Percentiles rank a stretch among this genome's conserved stretches.
Evolutionary conservation across 2,113 vertebrate genomes (phyloP).

Genomic region (Quiscalus mexicanus): DNA sequence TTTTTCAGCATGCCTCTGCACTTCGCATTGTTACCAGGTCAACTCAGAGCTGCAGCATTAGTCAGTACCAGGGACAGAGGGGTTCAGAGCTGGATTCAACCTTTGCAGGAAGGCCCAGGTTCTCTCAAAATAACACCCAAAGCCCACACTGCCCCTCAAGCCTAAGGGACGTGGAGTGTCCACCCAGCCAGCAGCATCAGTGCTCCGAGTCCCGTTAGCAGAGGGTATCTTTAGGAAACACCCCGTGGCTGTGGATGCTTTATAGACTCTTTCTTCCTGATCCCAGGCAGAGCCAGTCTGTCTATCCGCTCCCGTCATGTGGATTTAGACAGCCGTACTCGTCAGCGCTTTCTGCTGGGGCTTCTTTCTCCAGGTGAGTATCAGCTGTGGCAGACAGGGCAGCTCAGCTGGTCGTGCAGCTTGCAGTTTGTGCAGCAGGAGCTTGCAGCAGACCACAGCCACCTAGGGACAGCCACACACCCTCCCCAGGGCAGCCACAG

Average conservation of each 20-base stretch:
- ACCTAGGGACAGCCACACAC: background rate
- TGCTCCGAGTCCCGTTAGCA: background rate
- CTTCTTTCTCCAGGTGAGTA: constrained; percentile 97
- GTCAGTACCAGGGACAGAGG: background rate
- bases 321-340: constrained; percentile 96
- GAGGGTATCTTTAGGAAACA: constrained; percentile 26
- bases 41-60: background rate
- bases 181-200: background rate
- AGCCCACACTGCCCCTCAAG: background rate
- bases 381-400: constrained; percentile 64
- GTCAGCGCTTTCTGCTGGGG: constrained; percentile 87
- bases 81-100: background rate
- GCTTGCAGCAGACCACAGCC: constrained; percentile 58
- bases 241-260: constrained; percentile 59
- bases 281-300: constrained; percentile 96
- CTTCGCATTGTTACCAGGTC: background rate
- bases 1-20: background rate
- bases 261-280: constrained; percentile 80
- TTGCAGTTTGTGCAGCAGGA: constrained; percentile 70
- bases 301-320: constrained; percentile 96
- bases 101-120: background rate
- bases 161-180: background rate
- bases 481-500: background rate
- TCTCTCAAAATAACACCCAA: background rate
- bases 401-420: constrained; percentile 65